These are phyloP conservation scores for Alligator sinensis DNA, from an alignment of 2,113 vertebrate species.

Conservation along the genomic window DNA sequence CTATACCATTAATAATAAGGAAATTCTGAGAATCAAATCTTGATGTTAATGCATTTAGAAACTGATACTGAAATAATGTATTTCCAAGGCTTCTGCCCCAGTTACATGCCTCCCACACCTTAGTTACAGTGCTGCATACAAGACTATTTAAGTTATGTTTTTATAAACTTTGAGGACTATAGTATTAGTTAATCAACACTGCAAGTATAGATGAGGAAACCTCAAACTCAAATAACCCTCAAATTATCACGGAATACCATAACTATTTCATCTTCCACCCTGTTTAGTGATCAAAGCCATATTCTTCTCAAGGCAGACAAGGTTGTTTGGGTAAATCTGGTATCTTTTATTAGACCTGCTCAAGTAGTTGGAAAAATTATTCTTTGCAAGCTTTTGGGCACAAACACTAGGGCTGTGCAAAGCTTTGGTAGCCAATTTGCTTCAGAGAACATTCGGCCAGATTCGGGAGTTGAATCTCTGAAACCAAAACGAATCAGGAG, in stretches of 20 bases:
- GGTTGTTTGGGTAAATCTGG: too few relatives aligned
- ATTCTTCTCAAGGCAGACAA: too few relatives aligned
- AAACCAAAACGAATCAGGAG: too few relatives aligned
- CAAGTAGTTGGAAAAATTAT: too few relatives aligned
- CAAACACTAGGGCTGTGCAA: too few relatives aligned
- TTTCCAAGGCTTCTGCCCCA: background rate
- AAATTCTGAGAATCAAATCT: background rate
- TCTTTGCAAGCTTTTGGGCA: too few relatives aligned
- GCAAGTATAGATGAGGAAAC: background rate
- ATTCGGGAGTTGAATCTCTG: too few relatives aligned
- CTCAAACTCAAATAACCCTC: too few relatives aligned
- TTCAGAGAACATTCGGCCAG: too few relatives aligned
- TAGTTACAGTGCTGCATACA: background rate
- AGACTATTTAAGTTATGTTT: background rate
- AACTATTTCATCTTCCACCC: background rate
- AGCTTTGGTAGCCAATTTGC: too few relatives aligned
- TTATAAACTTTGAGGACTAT: background rate
- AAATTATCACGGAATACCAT: background rate
- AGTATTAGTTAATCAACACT: background rate
- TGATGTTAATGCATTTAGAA: background rate
- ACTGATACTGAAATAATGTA: background rate
- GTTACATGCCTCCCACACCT: background rate
- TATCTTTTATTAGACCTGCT: too few relatives aligned
- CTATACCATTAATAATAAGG: background rate
- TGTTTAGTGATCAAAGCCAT: background rate